Evolutionary conservation across 2,113 vertebrate genomes (phyloP).

Genomic region (Psittacara wagleri): DNA sequence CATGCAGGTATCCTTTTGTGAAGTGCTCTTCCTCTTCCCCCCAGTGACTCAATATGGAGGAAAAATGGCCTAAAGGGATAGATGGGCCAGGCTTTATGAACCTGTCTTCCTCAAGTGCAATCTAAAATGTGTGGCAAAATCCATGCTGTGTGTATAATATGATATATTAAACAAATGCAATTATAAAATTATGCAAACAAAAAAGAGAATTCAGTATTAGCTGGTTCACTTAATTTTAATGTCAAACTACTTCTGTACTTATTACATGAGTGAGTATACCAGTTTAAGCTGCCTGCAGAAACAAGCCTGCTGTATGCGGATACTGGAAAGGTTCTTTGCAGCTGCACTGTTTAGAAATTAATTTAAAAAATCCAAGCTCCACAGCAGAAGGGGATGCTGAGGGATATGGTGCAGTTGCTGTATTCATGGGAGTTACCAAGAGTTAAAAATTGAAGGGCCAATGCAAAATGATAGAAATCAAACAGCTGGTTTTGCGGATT

Average conservation of each 20-base stretch:
- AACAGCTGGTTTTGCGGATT: background rate
- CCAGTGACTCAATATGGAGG: background rate
- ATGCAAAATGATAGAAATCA: rapidly evolving
- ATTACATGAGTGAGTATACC: rapidly evolving
- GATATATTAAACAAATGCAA: background rate
- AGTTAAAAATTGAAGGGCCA: background rate
- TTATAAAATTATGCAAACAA: background rate
- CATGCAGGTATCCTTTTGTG: background rate
- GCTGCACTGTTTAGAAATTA: background rate
- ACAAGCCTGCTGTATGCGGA: rapidly evolving
- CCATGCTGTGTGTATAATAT: background rate
- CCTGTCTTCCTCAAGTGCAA: too few species aligned
- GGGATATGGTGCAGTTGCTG: background rate
- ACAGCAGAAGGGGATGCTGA: background rate
- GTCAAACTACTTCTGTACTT: background rate
- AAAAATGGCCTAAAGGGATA: background rate
- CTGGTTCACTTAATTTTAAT: background rate
- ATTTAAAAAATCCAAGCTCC: background rate
- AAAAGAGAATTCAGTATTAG: background rate
- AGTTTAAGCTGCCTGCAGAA: background rate
- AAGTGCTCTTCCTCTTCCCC: background rate
- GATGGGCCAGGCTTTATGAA: background rate
- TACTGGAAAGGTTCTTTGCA: background rate
- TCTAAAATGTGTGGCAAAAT: background rate
- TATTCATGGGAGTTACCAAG: background rate